Evolutionary conservation across 2,797 vertebrate species (phyloP).

Genomic region (Furcifer pardalis): DNA sequence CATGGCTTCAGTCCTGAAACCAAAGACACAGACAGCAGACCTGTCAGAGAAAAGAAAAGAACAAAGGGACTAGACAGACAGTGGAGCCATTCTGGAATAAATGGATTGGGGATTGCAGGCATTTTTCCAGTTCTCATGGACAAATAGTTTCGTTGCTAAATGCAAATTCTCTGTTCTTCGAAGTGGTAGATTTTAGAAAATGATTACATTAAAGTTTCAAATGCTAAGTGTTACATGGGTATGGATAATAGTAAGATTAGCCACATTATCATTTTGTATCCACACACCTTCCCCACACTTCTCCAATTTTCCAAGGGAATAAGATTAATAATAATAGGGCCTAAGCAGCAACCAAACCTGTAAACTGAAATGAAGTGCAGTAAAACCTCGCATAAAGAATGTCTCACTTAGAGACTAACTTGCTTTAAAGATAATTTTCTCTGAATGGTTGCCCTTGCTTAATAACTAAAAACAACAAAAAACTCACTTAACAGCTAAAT

Average conservation of each 20-base stretch:
- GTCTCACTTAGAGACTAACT: no score
- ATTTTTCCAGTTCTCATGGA: conserved; percentile 24
- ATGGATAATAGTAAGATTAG: neutral
- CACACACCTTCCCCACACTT: neutral
- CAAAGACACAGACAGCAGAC: neutral
- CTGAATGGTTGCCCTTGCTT: no score
- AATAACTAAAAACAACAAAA: no score
- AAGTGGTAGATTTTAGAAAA: conserved; percentile 12
- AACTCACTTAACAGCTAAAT: no score
- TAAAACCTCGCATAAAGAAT: no score
- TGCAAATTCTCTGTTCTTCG: conserved; percentile 8
- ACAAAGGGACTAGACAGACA: neutral
- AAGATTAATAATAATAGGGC: neutral
- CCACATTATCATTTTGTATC: neutral
- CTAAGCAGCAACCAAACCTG: neutral
- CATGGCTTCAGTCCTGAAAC: conserved; percentile 29
- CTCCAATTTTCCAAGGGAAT: neutral
- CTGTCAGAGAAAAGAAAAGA: neutral
- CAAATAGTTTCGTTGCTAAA: conserved; percentile 18
- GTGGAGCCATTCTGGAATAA: neutral
- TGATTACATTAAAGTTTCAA: neutral
- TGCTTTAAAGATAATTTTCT: no score
- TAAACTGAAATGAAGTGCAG: no score
- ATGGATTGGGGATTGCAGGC: conserved; percentile 19
- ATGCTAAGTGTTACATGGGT: neutral